These are phyloP conservation scores for Lampris incognitus DNA, from an alignment of 2,113 vertebrate species.

Conservation along the genomic window DNA sequence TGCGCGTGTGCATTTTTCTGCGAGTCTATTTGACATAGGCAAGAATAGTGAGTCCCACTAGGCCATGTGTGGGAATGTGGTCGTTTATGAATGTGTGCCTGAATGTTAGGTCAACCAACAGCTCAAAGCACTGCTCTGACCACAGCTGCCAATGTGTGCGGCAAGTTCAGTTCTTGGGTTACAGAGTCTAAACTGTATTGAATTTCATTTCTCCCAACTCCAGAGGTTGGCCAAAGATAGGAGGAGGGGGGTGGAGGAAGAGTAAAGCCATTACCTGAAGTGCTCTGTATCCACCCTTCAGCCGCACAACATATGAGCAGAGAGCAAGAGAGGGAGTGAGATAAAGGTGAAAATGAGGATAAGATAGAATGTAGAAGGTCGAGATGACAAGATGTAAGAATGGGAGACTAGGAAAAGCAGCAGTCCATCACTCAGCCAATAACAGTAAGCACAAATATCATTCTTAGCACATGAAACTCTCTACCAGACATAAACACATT, in stretches of 20 bases:
- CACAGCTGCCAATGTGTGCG: slow-evolving; percentile 29
- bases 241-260: slow-evolving; percentile 41
- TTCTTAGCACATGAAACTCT: slow-evolving; percentile 46
- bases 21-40: background rate
- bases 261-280: slow-evolving; percentile 91
- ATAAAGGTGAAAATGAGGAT: slow-evolving; percentile 68
- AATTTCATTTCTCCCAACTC: slow-evolving; percentile 31
- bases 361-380: slow-evolving; percentile 57
- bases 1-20: background rate
- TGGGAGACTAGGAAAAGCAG: slow-evolving; percentile 46
- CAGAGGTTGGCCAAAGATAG: slow-evolving; percentile 78
- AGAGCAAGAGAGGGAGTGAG: slow-evolving; percentile 80
- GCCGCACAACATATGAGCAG: slow-evolving; percentile 84
- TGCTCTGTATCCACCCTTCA: slow-evolving; percentile 99
- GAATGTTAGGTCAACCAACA: background rate
- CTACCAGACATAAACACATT: background rate
- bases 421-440: slow-evolving; percentile 50
- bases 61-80: background rate
- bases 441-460: slow-evolving; percentile 37
- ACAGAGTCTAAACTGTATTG: slow-evolving; percentile 33
- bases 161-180: slow-evolving; percentile 26
- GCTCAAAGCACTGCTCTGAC: slow-evolving; percentile 34
- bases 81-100: background rate
- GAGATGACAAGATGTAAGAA: slow-evolving; percentile 46
- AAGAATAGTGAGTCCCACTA: background rate